A percentile compares a stretch with the other conserved stretches of the same genome.
Conservation (phyloP, 2,113 vertebrate species). For the Melanerpes aurifrons region DNA sequence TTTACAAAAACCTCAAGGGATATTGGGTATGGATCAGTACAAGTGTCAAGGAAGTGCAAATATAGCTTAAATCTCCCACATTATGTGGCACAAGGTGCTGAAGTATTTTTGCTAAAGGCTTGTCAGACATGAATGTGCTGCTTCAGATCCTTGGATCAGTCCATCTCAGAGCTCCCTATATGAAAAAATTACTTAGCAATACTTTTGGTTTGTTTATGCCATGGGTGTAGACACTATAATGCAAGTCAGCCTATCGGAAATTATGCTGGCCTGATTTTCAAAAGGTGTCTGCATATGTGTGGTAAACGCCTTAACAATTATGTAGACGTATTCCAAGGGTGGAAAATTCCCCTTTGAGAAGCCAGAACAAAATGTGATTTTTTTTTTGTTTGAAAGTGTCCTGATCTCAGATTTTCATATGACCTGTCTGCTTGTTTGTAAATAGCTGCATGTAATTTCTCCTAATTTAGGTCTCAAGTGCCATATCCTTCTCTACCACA, state of each 20-base stretch:
- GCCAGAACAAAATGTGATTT: background rate
- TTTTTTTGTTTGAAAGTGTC: background rate
- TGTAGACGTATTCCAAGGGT: background rate
- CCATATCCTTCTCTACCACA: background rate
- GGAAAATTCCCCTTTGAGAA: background rate
- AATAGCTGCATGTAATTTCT: background rate
- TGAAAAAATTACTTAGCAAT: background rate
- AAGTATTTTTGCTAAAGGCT: background rate
- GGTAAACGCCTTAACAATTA: background rate
- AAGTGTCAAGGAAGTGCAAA: background rate
- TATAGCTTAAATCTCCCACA: background rate
- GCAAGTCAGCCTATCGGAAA: background rate
- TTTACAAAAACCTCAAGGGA: background rate
- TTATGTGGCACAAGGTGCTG: background rate
- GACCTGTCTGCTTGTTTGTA: background rate
- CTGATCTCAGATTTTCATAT: background rate
- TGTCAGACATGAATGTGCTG: background rate
- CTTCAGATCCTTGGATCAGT: background rate
- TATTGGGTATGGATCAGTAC: background rate
- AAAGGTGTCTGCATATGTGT: background rate
- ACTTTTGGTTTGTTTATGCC: background rate
- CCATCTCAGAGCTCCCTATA: background rate
- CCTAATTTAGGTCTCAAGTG: background rate
- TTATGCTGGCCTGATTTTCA: background rate
- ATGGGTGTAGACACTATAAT: background rate